These are phyloP conservation scores for Callionymus lyra DNA, from an alignment of 2,113 vertebrate species.

Conservation along the genomic window DNA sequence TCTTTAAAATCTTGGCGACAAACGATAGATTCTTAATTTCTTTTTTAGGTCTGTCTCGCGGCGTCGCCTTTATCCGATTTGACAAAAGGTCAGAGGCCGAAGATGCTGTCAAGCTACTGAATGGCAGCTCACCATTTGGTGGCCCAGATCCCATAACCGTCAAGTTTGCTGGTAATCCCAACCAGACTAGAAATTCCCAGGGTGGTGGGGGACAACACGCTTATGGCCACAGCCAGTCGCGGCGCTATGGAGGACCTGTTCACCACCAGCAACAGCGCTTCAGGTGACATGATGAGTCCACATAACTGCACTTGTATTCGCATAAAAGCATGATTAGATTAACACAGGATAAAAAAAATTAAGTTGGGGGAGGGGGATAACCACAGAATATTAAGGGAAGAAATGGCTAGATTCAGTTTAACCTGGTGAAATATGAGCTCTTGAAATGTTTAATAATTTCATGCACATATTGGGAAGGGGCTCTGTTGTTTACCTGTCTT, in stretches of 20 bases:
- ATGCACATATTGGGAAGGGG: too few species aligned
- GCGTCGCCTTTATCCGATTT: conserved; percentile 95
- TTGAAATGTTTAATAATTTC: too few species aligned
- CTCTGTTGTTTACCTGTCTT: too few species aligned
- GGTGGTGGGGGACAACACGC: conserved; percentile 78
- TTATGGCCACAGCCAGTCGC: conserved; percentile 80
- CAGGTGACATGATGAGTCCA: conserved; percentile 69
- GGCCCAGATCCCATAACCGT: conserved; percentile 92
- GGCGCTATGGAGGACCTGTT: conserved; percentile 88
- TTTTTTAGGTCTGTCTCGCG: conserved; percentile 81
- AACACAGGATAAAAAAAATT: too few species aligned
- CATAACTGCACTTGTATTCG: background rate
- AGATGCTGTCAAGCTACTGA: conserved; percentile 91
- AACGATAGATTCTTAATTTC: background rate
- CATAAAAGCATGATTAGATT: too few species aligned
- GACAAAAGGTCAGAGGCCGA: conserved; percentile 93
- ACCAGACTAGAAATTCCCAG: conserved; percentile 88
- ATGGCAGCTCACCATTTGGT: conserved; percentile 88
- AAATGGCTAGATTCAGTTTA: too few species aligned
- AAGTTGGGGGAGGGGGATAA: too few species aligned
- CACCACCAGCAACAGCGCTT: conserved; percentile 96
- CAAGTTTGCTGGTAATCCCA: conserved; percentile 96
- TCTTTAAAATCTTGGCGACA: too few species aligned
- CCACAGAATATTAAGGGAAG: too few species aligned
- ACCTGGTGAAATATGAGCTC: too few species aligned